Evolutionary conservation across 2,797 vertebrate genomes (phyloP), one percentile per base, ranked within the genome.

Genomic region (Pantherophis alleghaniensis): DNA sequence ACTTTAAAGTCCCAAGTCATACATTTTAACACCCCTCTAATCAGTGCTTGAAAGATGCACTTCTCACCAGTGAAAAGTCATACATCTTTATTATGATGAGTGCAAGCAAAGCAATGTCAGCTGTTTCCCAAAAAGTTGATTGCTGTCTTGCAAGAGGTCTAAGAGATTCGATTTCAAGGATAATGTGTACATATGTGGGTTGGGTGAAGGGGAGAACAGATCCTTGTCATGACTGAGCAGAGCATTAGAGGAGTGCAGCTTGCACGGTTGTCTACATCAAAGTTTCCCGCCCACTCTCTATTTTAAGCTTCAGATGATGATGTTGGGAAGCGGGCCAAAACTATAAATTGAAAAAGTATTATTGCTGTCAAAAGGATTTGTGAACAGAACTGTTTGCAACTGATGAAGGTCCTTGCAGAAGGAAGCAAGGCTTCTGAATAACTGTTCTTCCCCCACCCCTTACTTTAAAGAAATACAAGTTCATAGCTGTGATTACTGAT

Each of bases 11-110:
- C 69, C 55, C 6, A 32, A 91, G 60, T 95, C 94, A 87, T 89
- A 95, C 92, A 95, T 94, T 94, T 93, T 94, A 94, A 94, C 1
- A 55, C 94, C 95, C 94, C 95, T 93, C 96, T 97, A 92, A 94
- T 97, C 95, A 95, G 92, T 95, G 93, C 91, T 94, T 96, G 95
- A 96, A 96, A 97, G 96, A 96, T 95, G 94, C 90, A 87, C 91
- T 32, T 94, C 96, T 96, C 95, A 95, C 91, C 0, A 24, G 14
- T 97, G 96, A 97, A 97, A 97, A 97, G 97, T 95, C 96, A 87
- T 60, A 57, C 28, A 63, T 91, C 89, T 88, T 91, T 87, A 89
- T 94, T 91, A 90, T 63, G 42, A 69, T 16, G 0, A 7, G 93
- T 83, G 4, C 37, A 47, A 91, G 79, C 74, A 90, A 92, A 69